Evolutionary conservation across 2,888 invertebrate species (phyloP), one percentile per base, ranked within the genome.

Genomic region (Xestia c-nigrum): DNA sequence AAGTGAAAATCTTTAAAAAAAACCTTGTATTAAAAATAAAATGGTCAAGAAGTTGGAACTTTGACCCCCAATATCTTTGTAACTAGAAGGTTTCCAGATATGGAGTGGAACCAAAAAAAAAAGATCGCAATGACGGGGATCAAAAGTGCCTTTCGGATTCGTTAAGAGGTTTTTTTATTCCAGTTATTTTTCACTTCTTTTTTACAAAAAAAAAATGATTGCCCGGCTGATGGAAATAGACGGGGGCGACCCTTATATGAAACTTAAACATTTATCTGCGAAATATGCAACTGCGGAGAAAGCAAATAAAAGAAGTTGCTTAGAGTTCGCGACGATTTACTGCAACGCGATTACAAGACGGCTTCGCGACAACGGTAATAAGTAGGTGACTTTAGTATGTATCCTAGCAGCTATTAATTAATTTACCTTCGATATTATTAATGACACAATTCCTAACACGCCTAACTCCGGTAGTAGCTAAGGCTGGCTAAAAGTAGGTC

Each of bases 401-500:
- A 31, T 31, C 31, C 31, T 31, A 31, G 31, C 31, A 31, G 31
- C 31, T 31, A n/a, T 52, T 52, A n/a, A 52, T 10, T 10, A 10
- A 10, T 55, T n/a, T 21, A n/a, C n/a, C 55, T 43, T 65, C n/a
- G n/a, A 5, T 19, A 19, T 46, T 9, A 16, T 43, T n/a, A 9
- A n/a, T 43, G 16, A 43, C 43, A 43, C 9, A 69, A 24, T 12
- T 55, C 19, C 12, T 21, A 21, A 5, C 31, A 55, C n/a, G 4
- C 57, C 14, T 6, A 24, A 31, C 59, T 4, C 7, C 16, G 19
- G 31, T 59, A 59, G 31, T 31, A 59, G 59, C 16, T 16, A 24
- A 14, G 5, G 24, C 57, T 24, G 57, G 14, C 71, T 55, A 46
- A 31, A 63, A 72, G 61, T 67, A 57, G 47, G 50, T 68, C 5